Percentiles rank a stretch among this genome's conserved stretches.
Evolutionary conservation across 1,140 invertebrate genomes (phyloP).

Genomic region (Megathymus violae): DNA sequence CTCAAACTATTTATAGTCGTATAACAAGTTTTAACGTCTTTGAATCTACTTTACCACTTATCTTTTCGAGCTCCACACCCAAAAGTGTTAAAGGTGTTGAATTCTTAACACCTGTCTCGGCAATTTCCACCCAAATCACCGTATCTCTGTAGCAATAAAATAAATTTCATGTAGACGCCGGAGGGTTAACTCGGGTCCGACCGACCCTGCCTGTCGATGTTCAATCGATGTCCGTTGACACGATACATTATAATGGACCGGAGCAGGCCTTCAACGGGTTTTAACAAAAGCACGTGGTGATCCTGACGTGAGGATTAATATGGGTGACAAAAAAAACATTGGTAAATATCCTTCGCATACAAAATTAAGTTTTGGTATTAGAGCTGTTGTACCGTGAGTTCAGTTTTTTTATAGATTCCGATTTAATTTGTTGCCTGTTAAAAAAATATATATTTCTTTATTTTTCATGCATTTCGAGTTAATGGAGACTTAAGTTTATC

Average conservation of each 20-base stretch:
- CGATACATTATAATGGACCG: conserved; percentile 80
- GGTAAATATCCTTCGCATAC: conserved; percentile 63
- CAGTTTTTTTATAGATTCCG: conserved; percentile 53
- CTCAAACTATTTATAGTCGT: conserved; percentile 65
- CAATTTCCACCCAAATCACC: conserved; percentile 77
- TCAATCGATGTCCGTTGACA: conserved; percentile 79
- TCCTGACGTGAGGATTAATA: conserved; percentile 79
- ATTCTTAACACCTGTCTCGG: conserved; percentile 81
- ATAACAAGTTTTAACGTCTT: conserved; percentile 62
- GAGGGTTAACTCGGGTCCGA: conserved; percentile 65
- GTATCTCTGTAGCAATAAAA: conserved; percentile 81
- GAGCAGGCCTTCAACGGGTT: conserved; percentile 66
- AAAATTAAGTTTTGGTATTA: conserved; percentile 61
- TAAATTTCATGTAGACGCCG: conserved; percentile 79
- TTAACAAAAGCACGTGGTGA: conserved; percentile 77
- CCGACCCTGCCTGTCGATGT: conserved; percentile 67
- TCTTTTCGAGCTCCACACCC: conserved; percentile 57
- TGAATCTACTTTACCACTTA: conserved; percentile 75
- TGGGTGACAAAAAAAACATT: conserved; percentile 67
- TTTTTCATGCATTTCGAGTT: conserved; percentile 11
- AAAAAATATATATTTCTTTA: conserved; percentile 41
- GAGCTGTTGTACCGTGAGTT: conserved; percentile 32
- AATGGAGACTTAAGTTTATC: neutral
- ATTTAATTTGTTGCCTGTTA: conserved; percentile 59
- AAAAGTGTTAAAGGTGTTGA: conserved; percentile 77